These are phyloP conservation scores for Brachyhypopomus occidentalis DNA, from an alignment of 2,113 vertebrate genomes.

Conservation along the genomic window DNA sequence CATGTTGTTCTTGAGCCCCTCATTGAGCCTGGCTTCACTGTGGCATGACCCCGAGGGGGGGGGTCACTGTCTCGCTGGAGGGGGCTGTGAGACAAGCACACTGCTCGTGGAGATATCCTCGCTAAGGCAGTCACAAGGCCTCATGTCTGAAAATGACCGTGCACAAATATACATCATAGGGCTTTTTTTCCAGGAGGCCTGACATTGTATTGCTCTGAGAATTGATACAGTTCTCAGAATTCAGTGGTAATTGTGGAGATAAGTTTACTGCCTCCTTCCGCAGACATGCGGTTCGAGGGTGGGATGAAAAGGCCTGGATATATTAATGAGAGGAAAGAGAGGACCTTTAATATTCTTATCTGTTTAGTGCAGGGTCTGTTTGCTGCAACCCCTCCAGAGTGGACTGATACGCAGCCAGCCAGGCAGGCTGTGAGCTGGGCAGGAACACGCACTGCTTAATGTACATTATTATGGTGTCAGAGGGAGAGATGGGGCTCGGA, in stretches of 20 bases:
- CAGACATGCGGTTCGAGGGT: conserved; percentile 60
- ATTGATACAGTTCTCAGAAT: conserved; percentile 48
- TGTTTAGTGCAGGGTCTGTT: conserved; percentile 64
- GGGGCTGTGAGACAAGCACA: not conserved
- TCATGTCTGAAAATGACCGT: conserved; percentile 22
- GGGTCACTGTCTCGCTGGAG: conserved; percentile 3
- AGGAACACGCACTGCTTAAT: conserved; percentile 60
- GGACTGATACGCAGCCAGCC: conserved; percentile 62
- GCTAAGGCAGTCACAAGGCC: conserved; percentile 28
- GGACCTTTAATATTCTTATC: conserved; percentile 72
- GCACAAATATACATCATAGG: conserved; percentile 37
- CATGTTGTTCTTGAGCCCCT: not conserved
- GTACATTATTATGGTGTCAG: conserved; percentile 63
- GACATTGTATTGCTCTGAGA: conserved; percentile 42
- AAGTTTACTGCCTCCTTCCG: conserved; percentile 64
- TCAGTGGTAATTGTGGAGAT: conserved; percentile 66
- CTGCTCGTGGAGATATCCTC: conserved; percentile 38
- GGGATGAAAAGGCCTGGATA: conserved; percentile 54
- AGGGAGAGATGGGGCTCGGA: conserved; percentile 55
- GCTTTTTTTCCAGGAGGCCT: conserved; percentile 12
- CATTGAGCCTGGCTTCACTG: not conserved
- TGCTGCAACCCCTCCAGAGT: conserved; percentile 53
- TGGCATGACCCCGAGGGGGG: not conserved
- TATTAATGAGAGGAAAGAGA: conserved; percentile 58
- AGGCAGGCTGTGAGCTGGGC: conserved; percentile 52